Conservation (phyloP, 2,888 invertebrate species). For the Tipula vernalis region DNA sequence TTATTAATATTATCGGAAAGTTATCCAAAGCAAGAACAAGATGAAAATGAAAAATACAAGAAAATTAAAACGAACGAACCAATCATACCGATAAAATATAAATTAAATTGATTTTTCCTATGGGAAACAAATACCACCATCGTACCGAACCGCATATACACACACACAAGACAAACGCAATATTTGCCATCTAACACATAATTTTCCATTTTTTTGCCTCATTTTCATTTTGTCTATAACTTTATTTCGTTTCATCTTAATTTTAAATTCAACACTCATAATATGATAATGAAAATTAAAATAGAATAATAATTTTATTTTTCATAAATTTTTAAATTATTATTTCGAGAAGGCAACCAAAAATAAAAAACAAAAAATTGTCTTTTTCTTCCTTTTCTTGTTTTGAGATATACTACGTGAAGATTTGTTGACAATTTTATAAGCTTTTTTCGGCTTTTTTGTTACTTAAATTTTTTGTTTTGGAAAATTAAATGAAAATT, state of each 20-base stretch:
- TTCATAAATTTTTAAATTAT: background rate
- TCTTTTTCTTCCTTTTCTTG: background rate
- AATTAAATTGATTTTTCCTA: background rate
- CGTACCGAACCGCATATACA: background rate
- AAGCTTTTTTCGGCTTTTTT: background rate
- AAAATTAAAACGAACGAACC: background rate
- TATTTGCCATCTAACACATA: background rate
- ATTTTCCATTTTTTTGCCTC: background rate
- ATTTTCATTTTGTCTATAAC: background rate
- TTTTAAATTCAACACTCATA: constrained; percentile 4
- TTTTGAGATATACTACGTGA: background rate
- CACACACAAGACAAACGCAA: background rate
- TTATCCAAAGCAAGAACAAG: background rate
- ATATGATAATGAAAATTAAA: background rate
- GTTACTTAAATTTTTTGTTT: background rate
- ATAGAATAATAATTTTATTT: background rate
- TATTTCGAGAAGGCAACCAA: background rate
- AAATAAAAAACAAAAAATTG: background rate
- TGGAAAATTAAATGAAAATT: background rate
- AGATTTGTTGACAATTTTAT: constrained; percentile 4
- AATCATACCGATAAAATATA: background rate
- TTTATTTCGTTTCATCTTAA: background rate
- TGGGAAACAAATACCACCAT: background rate
- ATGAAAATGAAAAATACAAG: background rate
- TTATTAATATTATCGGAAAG: background rate